A percentile compares a stretch with the other conserved stretches of the same genome.
phyloP scores from a whole-genome alignment of 2,113 vertebrate genomes.

The Sceloporus tristichus region DNA sequence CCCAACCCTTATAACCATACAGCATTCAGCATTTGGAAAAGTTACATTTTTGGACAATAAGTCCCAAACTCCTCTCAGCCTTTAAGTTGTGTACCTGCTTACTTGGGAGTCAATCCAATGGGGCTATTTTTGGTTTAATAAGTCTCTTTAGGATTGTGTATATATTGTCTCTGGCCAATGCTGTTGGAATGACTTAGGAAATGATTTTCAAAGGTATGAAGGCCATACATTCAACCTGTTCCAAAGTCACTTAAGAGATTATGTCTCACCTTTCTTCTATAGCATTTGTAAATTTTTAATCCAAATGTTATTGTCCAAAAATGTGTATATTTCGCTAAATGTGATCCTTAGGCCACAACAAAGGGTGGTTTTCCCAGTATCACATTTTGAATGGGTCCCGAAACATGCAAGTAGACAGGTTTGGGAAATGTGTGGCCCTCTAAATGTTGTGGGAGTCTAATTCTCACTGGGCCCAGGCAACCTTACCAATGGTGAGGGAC shows the following conservation, averaged over 20 bases:
- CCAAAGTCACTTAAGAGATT: neutral
- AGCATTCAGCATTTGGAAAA: neutral
- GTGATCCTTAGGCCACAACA: neutral
- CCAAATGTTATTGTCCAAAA: neutral
- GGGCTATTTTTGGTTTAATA: neutral
- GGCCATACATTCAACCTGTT: neutral
- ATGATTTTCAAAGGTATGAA: neutral
- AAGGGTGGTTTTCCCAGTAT: neutral
- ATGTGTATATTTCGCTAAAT: neutral
- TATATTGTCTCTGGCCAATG: neutral
- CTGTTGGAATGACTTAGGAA: slow-evolving; percentile 12
- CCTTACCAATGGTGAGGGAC: too few relatives aligned
- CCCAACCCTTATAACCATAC: neutral
- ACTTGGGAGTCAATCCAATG: neutral
- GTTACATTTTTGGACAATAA: too few relatives aligned
- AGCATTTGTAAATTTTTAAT: neutral
- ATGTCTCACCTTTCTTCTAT: neutral
- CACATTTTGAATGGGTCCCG: neutral
- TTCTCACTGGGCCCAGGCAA: too few relatives aligned
- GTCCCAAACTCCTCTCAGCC: too few relatives aligned
- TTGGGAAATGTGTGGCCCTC: neutral
- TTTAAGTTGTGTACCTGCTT: neutral
- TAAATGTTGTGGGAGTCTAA: too few relatives aligned
- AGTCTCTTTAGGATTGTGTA: neutral
- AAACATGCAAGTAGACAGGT: neutral